phyloP scores from a whole-genome alignment of 2,888 invertebrate genomes.

The Nemoura dubitans region DNA sequence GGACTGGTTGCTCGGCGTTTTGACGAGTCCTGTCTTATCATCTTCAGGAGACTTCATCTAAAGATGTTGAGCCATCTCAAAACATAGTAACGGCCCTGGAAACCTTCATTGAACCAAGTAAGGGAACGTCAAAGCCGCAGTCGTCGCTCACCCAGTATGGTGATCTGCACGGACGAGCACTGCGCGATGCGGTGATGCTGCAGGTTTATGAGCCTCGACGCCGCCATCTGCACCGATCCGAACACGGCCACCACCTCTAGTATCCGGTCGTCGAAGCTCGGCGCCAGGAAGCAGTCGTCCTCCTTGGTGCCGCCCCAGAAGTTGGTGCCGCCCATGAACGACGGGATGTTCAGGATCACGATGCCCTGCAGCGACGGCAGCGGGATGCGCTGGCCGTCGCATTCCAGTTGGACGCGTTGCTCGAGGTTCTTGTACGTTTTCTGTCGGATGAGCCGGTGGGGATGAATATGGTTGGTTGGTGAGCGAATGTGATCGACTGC shows the following conservation, averaged over 20 bases:
- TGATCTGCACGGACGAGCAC: conserved; percentile 95
- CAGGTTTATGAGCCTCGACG: conserved; percentile 91
- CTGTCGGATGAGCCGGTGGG: conserved; percentile 64
- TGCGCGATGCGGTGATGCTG: conserved; percentile 98
- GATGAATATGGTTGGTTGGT: too few relatives aligned
- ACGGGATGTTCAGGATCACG: conserved; percentile 94
- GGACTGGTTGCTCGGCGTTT: too few relatives aligned
- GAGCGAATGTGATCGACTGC: too few relatives aligned
- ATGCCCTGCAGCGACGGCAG: conserved; percentile 96
- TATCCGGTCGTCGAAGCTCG: conserved; percentile 95
- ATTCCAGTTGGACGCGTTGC: conserved; percentile 93
- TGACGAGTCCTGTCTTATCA: too few relatives aligned
- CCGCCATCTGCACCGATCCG: conserved; percentile 97
- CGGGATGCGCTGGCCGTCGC: conserved; percentile 95
- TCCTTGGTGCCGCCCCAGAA: conserved; percentile 97
- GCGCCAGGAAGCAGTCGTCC: conserved; percentile 90
- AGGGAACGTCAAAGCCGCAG: neutral
- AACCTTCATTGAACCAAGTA: too few relatives aligned
- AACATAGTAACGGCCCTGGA: too few relatives aligned
- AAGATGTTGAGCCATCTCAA: too few relatives aligned
- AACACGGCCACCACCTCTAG: conserved; percentile 98
- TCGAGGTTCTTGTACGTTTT: conserved; percentile 96
- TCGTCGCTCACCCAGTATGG: conserved; percentile 76
- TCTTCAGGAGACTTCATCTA: too few relatives aligned
- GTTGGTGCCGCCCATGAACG: conserved; percentile 98